These are phyloP conservation scores for Eretmocerus hayati DNA, from an alignment of 2,888 invertebrate genomes.

Conservation along the genomic window DNA sequence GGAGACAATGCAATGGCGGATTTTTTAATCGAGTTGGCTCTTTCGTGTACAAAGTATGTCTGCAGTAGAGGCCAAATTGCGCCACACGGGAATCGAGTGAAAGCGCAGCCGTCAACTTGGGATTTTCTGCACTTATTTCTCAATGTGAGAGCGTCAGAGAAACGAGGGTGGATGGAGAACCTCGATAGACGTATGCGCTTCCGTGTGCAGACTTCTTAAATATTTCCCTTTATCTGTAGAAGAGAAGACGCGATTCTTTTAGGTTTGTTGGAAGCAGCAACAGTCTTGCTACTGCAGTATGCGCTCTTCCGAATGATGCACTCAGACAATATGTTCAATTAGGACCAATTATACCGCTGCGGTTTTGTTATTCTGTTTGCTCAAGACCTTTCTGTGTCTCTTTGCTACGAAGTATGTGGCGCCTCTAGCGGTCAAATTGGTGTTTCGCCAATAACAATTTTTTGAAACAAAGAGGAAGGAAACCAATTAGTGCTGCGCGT, in stretches of 20 bases:
- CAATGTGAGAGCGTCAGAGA: too few species aligned
- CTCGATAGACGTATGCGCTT: background rate
- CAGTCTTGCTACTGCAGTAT: background rate
- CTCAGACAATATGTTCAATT: conserved; percentile 7
- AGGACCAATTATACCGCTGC: conserved; percentile 6
- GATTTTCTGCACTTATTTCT: conserved; percentile 12
- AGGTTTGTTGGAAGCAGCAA: background rate
- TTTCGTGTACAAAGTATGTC: conserved; percentile 31
- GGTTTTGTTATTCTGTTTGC: background rate
- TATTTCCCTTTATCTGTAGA: conserved; percentile 10
- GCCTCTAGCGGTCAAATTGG: too few species aligned
- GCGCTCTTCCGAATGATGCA: conserved; percentile 7
- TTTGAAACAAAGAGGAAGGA: too few species aligned
- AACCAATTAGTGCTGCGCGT: too few species aligned
- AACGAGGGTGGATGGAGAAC: background rate
- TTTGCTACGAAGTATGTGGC: too few species aligned
- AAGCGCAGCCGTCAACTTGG: conserved; percentile 3
- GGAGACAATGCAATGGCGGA: conserved; percentile 38
- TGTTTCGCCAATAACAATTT: too few species aligned
- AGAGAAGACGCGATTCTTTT: background rate
- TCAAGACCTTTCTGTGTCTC: background rate
- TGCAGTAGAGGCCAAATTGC: conserved; percentile 44
- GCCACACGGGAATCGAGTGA: conserved; percentile 34
- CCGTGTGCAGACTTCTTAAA: conserved; percentile 5
- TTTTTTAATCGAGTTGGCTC: conserved; percentile 40